phyloP scores from a whole-genome alignment of 2,113 vertebrate genomes.

The Corythornis madagascariensis region DNA sequence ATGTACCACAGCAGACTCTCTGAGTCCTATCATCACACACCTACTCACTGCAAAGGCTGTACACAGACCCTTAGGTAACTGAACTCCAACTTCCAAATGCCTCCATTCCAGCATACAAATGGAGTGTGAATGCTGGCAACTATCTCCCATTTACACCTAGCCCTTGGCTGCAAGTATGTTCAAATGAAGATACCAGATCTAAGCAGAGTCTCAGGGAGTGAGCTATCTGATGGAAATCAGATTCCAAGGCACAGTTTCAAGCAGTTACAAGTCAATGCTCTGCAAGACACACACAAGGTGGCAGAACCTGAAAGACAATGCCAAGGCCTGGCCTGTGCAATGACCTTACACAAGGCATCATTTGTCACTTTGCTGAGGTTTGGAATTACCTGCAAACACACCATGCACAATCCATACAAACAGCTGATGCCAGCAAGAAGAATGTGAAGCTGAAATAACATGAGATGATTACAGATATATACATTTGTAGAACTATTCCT shows the following conservation, averaged over 20 bases:
- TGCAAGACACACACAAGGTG: neutral
- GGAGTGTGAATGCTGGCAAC: neutral
- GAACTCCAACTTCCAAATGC: neutral
- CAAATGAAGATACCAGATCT: neutral
- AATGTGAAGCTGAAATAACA: neutral
- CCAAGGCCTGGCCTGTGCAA: neutral
- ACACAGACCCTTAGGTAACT: fast-evolving
- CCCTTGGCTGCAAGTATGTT: neutral
- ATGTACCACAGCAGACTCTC: fast-evolving
- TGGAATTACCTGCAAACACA: neutral
- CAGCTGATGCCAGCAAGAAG: neutral
- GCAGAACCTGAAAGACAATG: neutral
- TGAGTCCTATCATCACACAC: fast-evolving
- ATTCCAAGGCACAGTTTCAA: neutral
- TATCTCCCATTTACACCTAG: neutral
- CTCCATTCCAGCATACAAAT: neutral
- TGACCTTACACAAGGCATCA: neutral
- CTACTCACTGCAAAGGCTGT: neutral
- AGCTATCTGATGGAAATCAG: neutral
- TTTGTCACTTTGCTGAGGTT: neutral
- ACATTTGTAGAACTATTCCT: neutral
- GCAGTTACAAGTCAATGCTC: neutral
- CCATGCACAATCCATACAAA: neutral
- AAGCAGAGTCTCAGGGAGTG: neutral
- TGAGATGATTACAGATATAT: neutral